phyloP scores from a whole-genome alignment of 1,140 invertebrate species.

The Drosophila subpulchrella region DNA sequence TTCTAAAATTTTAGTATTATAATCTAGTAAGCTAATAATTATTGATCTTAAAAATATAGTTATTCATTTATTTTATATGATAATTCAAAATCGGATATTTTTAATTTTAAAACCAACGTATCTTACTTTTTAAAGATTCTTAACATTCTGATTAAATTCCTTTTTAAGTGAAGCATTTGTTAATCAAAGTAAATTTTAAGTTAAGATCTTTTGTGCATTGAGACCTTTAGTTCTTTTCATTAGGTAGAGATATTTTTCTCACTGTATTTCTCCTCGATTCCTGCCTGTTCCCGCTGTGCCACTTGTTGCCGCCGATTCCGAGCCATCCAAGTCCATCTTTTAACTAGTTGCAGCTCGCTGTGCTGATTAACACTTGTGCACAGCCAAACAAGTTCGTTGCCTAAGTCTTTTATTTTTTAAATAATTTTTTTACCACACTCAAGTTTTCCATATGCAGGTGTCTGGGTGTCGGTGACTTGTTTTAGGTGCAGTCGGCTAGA shows the following conservation, averaged over 20 bases:
- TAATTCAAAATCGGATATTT: no score
- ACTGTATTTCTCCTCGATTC: constrained; percentile 8
- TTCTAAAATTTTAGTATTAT: no score
- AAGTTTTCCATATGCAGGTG: constrained; percentile 54
- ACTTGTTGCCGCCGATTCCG: constrained; percentile 21
- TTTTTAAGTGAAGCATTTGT: no score
- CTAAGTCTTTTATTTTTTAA: constrained; percentile 75
- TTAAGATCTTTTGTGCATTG: no score
- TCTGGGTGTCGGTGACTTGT: constrained; percentile 42
- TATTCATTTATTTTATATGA: neutral
- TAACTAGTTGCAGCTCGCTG: constrained; percentile 71
- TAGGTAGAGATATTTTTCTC: neutral
- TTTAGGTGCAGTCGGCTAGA: constrained; percentile 44
- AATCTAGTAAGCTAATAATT: no score
- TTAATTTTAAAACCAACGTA: no score
- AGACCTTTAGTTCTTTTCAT: neutral
- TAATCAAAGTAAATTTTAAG: no score
- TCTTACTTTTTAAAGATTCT: no score
- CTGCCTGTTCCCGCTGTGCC: constrained; percentile 33
- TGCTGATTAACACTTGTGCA: constrained; percentile 75
- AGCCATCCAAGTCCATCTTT: constrained; percentile 38
- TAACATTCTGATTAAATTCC: no score
- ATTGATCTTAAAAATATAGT: no score
- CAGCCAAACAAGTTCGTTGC: constrained; percentile 78
- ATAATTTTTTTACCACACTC: constrained; percentile 58